phyloP scores from a whole-genome alignment of 2,888 invertebrate genomes.

The Leptinotarsa peninsularis region DNA sequence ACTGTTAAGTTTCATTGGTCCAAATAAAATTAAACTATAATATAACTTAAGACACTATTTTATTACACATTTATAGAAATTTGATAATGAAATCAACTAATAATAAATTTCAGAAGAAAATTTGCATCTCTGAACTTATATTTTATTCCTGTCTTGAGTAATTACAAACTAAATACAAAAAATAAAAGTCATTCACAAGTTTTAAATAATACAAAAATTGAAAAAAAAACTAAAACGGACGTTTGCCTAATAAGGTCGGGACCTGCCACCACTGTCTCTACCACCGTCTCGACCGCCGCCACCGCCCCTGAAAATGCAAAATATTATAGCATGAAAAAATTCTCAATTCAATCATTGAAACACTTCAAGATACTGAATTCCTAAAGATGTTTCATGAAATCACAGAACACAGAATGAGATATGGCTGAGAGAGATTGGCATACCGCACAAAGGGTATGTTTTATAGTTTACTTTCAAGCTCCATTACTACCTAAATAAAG shows the following conservation, averaged over 20 bases:
- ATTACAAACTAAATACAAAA: constrained; percentile 24
- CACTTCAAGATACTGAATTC: too few species aligned
- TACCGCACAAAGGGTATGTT: too few species aligned
- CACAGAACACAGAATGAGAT: too few species aligned
- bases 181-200: constrained; percentile 6
- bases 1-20: too few species aligned
- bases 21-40: neutral
- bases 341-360: too few species aligned
- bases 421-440: too few species aligned
- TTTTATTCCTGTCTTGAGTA: neutral
- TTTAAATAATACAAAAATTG: constrained; percentile 18
- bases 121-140: neutral
- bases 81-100: neutral
- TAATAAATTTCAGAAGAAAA: neutral
- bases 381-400: too few species aligned
- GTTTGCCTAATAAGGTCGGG: constrained; percentile 17
- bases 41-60: constrained; percentile 18
- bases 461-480: too few species aligned
- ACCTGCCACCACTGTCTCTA: constrained; percentile 25
- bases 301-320: constrained; percentile 24
- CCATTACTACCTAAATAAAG: too few species aligned
- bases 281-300: constrained; percentile 29
- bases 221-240: constrained; percentile 9
- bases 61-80: constrained; percentile 22
- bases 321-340: neutral